phyloP scores from a whole-genome alignment of 2,797 vertebrate genomes.

The Silurus lanzhouensis region DNA sequence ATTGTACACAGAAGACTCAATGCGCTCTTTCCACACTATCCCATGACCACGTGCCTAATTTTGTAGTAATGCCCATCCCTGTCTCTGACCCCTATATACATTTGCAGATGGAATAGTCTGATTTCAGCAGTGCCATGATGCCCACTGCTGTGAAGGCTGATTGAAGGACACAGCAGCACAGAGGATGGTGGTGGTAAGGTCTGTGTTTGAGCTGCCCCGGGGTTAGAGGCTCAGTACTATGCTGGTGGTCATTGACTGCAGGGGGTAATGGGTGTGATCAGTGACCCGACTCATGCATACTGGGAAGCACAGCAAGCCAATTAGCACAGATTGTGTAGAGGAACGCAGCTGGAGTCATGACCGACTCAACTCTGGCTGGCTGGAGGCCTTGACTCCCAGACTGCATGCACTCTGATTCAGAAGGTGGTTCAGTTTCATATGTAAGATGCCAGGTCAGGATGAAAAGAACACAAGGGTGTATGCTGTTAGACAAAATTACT shows the following conservation, averaged over 20 bases:
- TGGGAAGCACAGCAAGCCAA: constrained; percentile 77
- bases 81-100: constrained; percentile 22
- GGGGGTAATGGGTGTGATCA: constrained; percentile 57
- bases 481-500: neutral
- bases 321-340: constrained; percentile 73
- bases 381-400: neutral
- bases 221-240: constrained; percentile 45
- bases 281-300: constrained; percentile 68
- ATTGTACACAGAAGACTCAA: constrained; percentile 23
- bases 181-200: constrained; percentile 26
- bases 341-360: constrained; percentile 66
- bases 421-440: neutral
- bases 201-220: constrained; percentile 30
- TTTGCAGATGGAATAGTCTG: constrained; percentile 39
- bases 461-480: neutral
- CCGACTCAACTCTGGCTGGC: constrained; percentile 4
- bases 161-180: constrained; percentile 32
- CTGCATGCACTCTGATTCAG: constrained; percentile 1
- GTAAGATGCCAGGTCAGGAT: neutral
- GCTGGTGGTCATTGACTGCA: constrained; percentile 58
- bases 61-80: constrained; percentile 18
- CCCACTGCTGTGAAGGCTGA: constrained; percentile 29
- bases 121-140: constrained; percentile 18
- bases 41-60: constrained; percentile 11
- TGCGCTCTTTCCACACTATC: constrained; percentile 15